Evolutionary conservation across 2,113 vertebrate species (phyloP).

Genomic region (Melospiza melodia): DNA sequence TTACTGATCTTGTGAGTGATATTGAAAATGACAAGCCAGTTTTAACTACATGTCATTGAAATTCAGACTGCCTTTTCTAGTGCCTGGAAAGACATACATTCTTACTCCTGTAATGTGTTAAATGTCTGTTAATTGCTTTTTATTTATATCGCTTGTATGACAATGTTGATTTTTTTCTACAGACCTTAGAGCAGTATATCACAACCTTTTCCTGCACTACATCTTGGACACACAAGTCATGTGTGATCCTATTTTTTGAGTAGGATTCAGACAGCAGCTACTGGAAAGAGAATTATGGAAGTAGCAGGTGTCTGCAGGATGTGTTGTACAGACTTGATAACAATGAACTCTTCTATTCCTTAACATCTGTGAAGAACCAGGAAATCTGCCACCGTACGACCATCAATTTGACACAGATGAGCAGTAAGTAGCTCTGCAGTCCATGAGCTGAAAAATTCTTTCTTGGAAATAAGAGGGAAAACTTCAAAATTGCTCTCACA

Average conservation of each 20-base stretch:
- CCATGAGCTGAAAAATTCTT: neutral
- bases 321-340: neutral
- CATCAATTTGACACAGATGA: neutral
- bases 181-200: neutral
- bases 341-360: neutral
- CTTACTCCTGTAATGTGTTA: neutral
- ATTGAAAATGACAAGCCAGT: neutral
- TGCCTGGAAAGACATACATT: neutral
- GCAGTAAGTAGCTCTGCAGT: neutral
- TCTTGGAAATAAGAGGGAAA: neutral
- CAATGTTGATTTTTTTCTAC: neutral
- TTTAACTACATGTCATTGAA: neutral
- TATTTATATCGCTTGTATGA: neutral
- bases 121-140: neutral
- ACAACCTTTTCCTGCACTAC: neutral
- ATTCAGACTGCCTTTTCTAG: conserved; percentile 15
- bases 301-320: neutral
- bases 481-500: neutral
- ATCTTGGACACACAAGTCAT: neutral
- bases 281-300: neutral
- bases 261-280: neutral
- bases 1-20: conserved; percentile 8
- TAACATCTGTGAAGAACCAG: neutral
- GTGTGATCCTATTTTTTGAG: neutral
- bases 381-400: neutral